Evolutionary conservation across 2,888 invertebrate species (phyloP).

Genomic region (Aromia moschata): DNA sequence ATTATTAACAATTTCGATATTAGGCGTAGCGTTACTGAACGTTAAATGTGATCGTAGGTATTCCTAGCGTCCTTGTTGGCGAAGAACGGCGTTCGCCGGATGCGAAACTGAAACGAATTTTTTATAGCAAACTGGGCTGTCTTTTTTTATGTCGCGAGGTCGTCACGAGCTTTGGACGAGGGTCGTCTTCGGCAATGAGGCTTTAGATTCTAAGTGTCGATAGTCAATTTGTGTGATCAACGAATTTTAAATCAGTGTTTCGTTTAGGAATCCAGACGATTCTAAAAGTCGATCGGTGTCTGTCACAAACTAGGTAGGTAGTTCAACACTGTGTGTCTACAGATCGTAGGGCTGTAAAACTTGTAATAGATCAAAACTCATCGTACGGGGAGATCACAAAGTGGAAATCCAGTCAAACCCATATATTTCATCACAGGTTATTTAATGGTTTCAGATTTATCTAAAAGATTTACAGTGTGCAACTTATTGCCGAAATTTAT

Average conservation of each 20-base stretch:
- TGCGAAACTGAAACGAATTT: background rate
- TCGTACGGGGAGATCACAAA: no score
- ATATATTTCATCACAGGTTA: no score
- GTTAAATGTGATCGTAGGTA: constrained; percentile 21
- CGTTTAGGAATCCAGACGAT: background rate
- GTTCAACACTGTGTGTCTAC: constrained; percentile 4
- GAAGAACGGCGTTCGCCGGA: background rate
- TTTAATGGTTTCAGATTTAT: no score
- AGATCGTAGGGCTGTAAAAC: constrained; percentile 4
- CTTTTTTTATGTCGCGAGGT: no score
- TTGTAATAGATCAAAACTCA: no score
- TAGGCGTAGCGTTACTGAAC: constrained; percentile 9
- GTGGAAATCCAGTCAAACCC: no score
- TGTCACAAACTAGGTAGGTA: constrained; percentile 14
- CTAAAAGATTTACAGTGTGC: no score
- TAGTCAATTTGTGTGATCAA: constrained; percentile 32
- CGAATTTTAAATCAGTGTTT: constrained; percentile 23
- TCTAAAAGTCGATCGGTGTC: constrained; percentile 4
- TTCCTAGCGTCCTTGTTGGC: background rate
- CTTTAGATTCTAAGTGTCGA: constrained; percentile 10
- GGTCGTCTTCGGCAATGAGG: no score
- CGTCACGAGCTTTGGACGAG: no score
- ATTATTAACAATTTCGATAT: constrained; percentile 15
- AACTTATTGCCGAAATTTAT: no score
- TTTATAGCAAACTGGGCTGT: background rate